Evolutionary conservation across 2,113 vertebrate species (phyloP).

Genomic region (Corythornis vintsioides): DNA sequence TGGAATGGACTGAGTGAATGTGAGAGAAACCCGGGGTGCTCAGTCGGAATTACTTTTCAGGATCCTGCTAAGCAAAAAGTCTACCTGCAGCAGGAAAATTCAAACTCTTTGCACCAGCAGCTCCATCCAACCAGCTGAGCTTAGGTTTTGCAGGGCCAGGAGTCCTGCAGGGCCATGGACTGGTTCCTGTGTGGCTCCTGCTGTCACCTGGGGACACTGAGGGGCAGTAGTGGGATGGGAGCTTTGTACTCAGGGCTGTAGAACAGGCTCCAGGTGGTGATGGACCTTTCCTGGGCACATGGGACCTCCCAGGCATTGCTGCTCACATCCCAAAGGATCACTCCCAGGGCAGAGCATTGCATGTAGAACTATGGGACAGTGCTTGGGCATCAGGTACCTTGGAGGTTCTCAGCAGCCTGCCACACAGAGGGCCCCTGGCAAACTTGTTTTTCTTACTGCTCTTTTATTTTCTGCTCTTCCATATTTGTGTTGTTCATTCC

Average conservation of each 20-base stretch:
- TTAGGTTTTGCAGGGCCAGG: background rate
- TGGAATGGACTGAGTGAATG: background rate
- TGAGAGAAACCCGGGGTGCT: background rate
- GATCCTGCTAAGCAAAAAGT: background rate
- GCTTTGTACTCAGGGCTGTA: background rate
- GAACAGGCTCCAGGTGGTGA: background rate
- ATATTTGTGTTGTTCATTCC: constrained; percentile 37
- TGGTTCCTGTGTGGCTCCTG: background rate
- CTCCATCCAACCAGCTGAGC: background rate
- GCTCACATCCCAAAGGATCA: background rate
- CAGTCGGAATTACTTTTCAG: background rate
- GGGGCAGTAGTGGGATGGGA: background rate
- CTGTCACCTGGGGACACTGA: background rate
- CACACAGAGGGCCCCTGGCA: background rate
- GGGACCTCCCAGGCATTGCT: background rate
- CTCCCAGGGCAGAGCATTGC: background rate
- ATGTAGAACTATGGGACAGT: background rate
- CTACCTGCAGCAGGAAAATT: background rate
- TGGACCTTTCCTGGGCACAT: background rate
- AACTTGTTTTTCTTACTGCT: background rate
- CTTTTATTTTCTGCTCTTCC: constrained; percentile 44
- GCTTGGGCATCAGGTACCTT: background rate
- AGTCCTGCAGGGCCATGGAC: background rate
- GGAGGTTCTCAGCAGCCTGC: background rate
- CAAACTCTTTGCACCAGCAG: background rate